phyloP scores from a whole-genome alignment of 2,113 vertebrate genomes.

The Canis aureus region DNA sequence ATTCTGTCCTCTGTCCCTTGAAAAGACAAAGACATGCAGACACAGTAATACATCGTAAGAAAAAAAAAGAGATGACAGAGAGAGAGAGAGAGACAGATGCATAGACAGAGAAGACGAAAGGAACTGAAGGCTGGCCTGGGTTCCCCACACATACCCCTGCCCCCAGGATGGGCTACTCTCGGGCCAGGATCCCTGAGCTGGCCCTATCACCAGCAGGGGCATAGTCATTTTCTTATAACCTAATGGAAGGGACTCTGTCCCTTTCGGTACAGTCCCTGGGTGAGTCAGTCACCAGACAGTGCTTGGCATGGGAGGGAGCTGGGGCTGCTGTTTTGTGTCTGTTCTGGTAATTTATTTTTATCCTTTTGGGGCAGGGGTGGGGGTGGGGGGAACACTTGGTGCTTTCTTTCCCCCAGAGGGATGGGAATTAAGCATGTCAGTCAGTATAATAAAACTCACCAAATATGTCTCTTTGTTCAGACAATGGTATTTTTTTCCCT shows the following conservation, averaged over 20 bases:
- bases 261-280: neutral
- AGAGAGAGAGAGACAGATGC: neutral
- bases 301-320: neutral
- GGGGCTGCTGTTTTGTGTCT: neutral
- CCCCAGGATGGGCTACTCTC: neutral
- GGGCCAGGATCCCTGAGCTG: accelerated
- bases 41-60: neutral
- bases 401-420: neutral
- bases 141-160: accelerated
- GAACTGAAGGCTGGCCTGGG: accelerated
- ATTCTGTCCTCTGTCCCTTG: too few species aligned
- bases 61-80: neutral
- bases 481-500: neutral
- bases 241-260: neutral
- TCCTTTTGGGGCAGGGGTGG: neutral
- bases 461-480: slow-evolving; percentile 52
- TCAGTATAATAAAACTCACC: neutral
- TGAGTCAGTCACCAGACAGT: neutral
- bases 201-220: neutral
- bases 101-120: neutral
- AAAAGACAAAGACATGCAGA: neutral
- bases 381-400: neutral
- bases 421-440: neutral
- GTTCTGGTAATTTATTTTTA: neutral
- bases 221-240: too few species aligned